phyloP scores from a whole-genome alignment of 1,140 invertebrate species.

The Scaptomyza montana region DNA sequence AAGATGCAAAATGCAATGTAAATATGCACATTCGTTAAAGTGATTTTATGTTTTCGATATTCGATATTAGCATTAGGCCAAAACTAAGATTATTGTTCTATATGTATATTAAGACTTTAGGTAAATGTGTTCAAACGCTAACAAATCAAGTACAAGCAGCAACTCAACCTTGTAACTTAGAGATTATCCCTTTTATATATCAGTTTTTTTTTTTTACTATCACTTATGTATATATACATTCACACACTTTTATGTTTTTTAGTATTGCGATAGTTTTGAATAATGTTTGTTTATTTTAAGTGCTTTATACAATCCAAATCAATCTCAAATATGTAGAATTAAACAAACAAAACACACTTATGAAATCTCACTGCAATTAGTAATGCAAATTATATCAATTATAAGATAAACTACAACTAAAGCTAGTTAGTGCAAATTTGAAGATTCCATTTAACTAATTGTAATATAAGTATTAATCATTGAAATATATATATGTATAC shows the following conservation, averaged over 20 bases:
- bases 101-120: constrained; percentile 20
- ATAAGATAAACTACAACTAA: constrained; percentile 51
- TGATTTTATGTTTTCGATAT: constrained; percentile 59
- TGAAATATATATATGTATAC: constrained; percentile 16
- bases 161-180: constrained; percentile 9
- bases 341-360: constrained; percentile 45
- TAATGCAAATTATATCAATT: constrained; percentile 70
- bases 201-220: background rate
- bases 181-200: constrained; percentile 9
- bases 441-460: constrained; percentile 38
- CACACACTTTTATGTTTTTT: background rate
- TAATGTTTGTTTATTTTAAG: background rate
- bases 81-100: constrained; percentile 25
- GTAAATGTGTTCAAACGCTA: constrained; percentile 60
- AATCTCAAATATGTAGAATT: constrained; percentile 13
- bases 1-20: constrained; percentile 51
- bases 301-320: constrained; percentile 2
- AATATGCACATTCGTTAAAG: constrained; percentile 59
- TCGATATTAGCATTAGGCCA: constrained; percentile 51
- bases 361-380: constrained; percentile 69
- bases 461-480: constrained; percentile 28
- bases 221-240: constrained; percentile 12
- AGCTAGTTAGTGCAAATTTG: constrained; percentile 67
- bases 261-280: background rate
- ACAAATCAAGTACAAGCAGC: constrained; percentile 41